Conservation (phyloP, 2,888 invertebrate genomes). For the Tribolium freemani region DNA sequence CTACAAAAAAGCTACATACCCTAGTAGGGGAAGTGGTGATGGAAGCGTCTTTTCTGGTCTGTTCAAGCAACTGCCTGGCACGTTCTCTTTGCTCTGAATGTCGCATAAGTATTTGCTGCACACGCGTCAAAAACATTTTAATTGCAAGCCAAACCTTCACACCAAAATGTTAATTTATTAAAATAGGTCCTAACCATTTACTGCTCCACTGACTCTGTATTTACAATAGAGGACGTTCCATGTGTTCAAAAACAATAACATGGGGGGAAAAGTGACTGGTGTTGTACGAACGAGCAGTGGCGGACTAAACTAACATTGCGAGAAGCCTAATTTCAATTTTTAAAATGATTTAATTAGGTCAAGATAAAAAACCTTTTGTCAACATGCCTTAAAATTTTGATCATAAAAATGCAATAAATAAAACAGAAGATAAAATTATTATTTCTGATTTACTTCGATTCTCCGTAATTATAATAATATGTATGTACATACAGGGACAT, state of each 20-base stretch:
- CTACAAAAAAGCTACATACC: constrained; percentile 62
- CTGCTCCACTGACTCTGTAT: constrained; percentile 15
- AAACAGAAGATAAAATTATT: no score
- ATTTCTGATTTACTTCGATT: no score
- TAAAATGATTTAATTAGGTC: no score
- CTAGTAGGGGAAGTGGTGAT: constrained; percentile 67
- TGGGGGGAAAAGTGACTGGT: neutral
- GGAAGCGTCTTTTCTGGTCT: constrained; percentile 76
- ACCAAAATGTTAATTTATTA: constrained; percentile 50
- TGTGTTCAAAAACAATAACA: neutral
- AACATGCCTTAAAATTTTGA: no score
- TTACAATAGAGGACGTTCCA: neutral
- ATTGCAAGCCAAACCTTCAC: constrained; percentile 63
- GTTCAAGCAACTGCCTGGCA: constrained; percentile 86
- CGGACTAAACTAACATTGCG: neutral
- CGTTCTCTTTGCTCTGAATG: constrained; percentile 89
- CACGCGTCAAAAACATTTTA: constrained; percentile 66
- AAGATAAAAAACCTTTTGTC: no score
- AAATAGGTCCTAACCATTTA: neutral
- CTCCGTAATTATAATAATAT: no score
- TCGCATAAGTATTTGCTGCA: constrained; percentile 81
- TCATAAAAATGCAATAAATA: no score
- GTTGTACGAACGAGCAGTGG: neutral
- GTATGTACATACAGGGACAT: no score
- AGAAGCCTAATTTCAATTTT: constrained; percentile 12